Percentiles rank a stretch among this genome's conserved stretches.
Evolutionary conservation across 2,888 invertebrate species (phyloP).

Genomic region (Argyra leucocephala): DNA sequence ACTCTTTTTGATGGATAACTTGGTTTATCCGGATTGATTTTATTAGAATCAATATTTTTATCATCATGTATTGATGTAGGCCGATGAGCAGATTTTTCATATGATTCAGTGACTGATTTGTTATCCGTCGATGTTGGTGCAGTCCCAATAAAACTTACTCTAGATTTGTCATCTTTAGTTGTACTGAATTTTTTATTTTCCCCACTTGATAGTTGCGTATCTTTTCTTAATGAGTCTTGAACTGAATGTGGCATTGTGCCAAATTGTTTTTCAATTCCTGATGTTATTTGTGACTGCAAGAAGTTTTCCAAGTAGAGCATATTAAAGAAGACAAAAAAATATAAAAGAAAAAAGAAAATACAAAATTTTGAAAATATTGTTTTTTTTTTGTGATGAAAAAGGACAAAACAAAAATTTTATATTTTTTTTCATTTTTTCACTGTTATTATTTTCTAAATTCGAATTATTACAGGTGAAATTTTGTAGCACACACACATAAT

Average conservation of each 20-base stretch:
- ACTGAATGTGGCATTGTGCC: background rate
- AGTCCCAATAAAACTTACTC: background rate
- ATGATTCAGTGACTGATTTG: background rate
- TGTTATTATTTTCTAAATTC: background rate
- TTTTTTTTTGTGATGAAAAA: background rate
- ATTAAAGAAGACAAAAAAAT: background rate
- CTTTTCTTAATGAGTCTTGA: background rate
- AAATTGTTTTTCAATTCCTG: background rate
- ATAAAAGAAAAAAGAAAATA: background rate
- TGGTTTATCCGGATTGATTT: too few species aligned
- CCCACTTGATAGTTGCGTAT: background rate
- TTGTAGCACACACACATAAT: background rate
- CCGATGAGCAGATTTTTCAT: background rate
- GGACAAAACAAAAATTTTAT: background rate
- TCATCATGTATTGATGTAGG: background rate
- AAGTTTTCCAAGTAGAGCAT: background rate
- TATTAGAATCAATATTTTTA: background rate
- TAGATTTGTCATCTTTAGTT: background rate
- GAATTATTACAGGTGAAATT: background rate
- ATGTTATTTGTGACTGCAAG: background rate
- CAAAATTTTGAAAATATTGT: background rate
- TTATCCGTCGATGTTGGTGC: background rate
- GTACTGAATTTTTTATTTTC: background rate
- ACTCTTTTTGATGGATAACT: background rate
- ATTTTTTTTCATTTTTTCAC: background rate